Evolutionary conservation across 2,113 vertebrate genomes (phyloP).

Genomic region (Syrmaticus mikado): DNA sequence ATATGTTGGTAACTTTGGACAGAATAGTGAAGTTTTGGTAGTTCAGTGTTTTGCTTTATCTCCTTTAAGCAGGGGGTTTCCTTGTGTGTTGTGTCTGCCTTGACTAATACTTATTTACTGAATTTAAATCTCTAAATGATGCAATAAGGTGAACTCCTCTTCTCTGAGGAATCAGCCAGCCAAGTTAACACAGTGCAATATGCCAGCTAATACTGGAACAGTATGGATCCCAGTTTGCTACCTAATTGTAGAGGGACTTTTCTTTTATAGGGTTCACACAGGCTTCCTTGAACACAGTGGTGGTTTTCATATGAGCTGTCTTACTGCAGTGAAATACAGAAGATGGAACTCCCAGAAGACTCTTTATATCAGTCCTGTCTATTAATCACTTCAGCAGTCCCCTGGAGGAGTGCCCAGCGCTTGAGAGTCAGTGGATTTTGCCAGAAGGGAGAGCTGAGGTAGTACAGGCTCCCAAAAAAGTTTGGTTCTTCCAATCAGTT

Average conservation of each 20-base stretch:
- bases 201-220: neutral
- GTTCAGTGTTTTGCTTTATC: neutral
- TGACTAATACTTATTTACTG: neutral
- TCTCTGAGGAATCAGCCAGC: neutral
- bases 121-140: neutral
- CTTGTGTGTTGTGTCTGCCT: neutral
- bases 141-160: neutral
- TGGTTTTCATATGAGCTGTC: neutral
- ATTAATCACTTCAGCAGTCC: neutral
- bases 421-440: neutral
- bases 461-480: neutral
- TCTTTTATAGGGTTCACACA: neutral
- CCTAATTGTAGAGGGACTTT: neutral
- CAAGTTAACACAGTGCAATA: neutral
- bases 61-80: neutral
- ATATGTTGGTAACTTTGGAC: neutral
- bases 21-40: neutral
- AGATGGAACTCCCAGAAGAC: neutral
- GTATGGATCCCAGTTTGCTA: neutral
- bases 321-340: neutral
- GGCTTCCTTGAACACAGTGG: neutral
- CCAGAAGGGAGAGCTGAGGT: neutral
- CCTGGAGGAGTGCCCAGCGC: neutral
- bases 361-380: neutral
- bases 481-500: neutral